phyloP scores from a whole-genome alignment of 2,888 invertebrate genomes.

The Dicranocentrus wangi region DNA sequence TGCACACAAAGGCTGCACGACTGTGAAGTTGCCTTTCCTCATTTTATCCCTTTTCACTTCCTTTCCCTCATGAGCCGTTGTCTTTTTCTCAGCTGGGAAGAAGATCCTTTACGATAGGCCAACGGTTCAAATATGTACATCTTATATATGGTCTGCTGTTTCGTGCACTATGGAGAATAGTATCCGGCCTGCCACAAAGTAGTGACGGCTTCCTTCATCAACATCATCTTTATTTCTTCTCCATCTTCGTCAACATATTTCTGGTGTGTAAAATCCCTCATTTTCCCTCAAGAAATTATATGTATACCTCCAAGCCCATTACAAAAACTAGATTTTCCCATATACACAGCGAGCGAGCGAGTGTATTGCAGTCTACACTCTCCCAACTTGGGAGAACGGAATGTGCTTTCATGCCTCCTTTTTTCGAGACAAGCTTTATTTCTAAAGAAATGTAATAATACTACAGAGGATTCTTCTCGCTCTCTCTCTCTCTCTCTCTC shows the following conservation, averaged over 20 bases:
- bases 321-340: too few relatives aligned
- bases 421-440: too few relatives aligned
- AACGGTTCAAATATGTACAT: not conserved
- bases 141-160: not conserved
- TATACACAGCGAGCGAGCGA: too few relatives aligned
- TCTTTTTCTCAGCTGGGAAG: not conserved
- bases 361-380: too few relatives aligned
- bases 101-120: too few relatives aligned
- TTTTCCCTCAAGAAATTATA: not conserved
- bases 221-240: conserved; percentile 1
- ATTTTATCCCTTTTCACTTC: conserved; percentile 1
- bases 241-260: conserved; percentile 15
- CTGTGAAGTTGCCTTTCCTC: not conserved
- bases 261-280: not conserved
- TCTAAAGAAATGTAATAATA: too few relatives aligned
- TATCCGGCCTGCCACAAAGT: not conserved
- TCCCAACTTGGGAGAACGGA: too few relatives aligned
- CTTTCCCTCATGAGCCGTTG: not conserved
- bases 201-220: conserved; percentile 13
- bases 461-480: too few relatives aligned
- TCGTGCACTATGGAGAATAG: not conserved
- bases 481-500: conserved; percentile 12
- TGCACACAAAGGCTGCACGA: not conserved
- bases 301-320: too few relatives aligned
- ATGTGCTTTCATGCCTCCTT: too few relatives aligned